Conservation (phyloP, 2,888 invertebrate genomes). For the Machimus rusticus region DNA sequence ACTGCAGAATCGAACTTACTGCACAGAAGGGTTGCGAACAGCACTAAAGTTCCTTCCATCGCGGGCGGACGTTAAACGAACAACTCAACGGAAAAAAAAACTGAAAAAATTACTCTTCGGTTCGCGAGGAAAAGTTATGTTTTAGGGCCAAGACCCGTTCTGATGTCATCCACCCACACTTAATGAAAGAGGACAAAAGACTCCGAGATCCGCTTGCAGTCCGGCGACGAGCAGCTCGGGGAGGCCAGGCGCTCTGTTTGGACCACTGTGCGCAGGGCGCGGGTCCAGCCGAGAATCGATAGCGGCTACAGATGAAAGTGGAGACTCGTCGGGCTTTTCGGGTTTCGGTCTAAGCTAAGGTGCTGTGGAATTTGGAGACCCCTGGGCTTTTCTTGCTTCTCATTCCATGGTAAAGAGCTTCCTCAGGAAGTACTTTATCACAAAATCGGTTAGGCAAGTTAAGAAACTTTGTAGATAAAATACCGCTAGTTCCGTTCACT, state of each 20-base stretch:
- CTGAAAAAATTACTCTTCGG: neutral
- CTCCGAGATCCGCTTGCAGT: neutral
- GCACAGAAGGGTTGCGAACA: neutral
- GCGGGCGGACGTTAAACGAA: neutral
- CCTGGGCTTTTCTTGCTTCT: neutral
- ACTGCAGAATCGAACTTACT: neutral
- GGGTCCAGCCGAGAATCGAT: neutral
- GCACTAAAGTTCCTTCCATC: neutral
- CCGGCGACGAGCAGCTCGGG: neutral
- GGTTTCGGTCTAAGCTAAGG: neutral
- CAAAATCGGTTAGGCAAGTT: neutral
- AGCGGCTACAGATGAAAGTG: neutral
- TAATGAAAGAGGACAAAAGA: neutral
- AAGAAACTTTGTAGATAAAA: neutral
- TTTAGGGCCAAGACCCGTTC: neutral
- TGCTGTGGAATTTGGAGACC: neutral
- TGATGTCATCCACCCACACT: conserved; percentile 34
- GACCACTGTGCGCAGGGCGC: neutral
- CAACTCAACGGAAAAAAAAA: neutral
- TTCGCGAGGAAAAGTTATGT: neutral
- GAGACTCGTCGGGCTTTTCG: neutral
- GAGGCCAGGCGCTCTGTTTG: neutral
- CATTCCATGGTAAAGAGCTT: neutral
- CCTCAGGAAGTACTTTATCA: neutral
- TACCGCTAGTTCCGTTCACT: too few species aligned